phyloP scores from a whole-genome alignment of 2,113 vertebrate species.

The Telmatochromis sp. region DNA sequence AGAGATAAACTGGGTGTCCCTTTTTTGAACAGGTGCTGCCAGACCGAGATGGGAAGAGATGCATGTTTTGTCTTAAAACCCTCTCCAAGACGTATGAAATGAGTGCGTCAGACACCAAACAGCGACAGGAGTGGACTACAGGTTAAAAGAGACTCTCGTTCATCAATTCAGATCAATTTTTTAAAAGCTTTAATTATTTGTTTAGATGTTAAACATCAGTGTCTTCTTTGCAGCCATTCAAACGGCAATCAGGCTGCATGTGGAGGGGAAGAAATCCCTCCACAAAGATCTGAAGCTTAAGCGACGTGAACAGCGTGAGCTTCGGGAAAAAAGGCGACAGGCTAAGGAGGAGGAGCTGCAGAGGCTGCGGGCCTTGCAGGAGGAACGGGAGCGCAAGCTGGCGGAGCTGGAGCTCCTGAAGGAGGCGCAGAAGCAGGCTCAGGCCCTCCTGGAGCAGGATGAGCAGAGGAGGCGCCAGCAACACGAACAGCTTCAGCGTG shows the following conservation, averaged over 20 bases:
- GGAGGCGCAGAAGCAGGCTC: slow-evolving; percentile 86
- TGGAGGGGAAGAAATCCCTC: slow-evolving; percentile 84
- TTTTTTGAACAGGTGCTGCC: slow-evolving; percentile 77
- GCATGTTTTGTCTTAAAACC: slow-evolving; percentile 95
- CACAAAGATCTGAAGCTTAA: slow-evolving; percentile 91
- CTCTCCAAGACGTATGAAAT: slow-evolving; percentile 89
- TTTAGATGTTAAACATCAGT: not conserved
- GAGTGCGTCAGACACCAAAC: slow-evolving; percentile 92
- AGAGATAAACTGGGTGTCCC: not conserved
- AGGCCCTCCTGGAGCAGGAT: slow-evolving; percentile 82
- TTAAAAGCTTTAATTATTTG: not conserved
- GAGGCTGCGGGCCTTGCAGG: slow-evolving; percentile 85
- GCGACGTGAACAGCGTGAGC: slow-evolving; percentile 84
- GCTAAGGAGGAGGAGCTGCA: slow-evolving; percentile 87
- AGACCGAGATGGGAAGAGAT: slow-evolving; percentile 89
- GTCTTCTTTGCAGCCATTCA: slow-evolving; percentile 81
- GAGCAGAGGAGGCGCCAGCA: slow-evolving; percentile 83
- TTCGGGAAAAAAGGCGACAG: slow-evolving; percentile 76
- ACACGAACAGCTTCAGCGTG: slow-evolving; percentile 84
- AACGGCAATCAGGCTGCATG: slow-evolving; percentile 83
- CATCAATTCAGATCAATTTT: not conserved
- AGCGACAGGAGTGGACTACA: slow-evolving; percentile 91
- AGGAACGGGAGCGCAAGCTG: slow-evolving; percentile 86
- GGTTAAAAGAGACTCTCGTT: slow-evolving; percentile 61
- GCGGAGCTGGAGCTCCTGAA: slow-evolving; percentile 88